phyloP scores from a whole-genome alignment of 2,113 vertebrate genomes.

The Malurus cyaneus region DNA sequence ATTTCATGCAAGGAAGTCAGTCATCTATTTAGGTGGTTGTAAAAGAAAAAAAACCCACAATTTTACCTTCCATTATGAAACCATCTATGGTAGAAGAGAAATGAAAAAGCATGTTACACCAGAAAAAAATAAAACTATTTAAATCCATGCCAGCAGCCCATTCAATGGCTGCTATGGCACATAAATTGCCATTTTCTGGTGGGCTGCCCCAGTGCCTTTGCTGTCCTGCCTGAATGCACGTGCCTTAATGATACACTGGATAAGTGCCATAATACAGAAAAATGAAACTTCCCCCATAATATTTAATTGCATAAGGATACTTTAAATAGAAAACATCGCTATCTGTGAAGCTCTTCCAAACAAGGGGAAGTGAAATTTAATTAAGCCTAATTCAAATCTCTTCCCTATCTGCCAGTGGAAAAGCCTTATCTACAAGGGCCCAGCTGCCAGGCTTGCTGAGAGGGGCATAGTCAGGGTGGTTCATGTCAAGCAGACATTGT shows the following conservation, averaged over 20 bases:
- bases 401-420: neutral
- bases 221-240: neutral
- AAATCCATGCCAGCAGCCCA: neutral
- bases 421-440: constrained; percentile 27
- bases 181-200: neutral
- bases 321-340: neutral
- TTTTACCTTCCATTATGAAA: neutral
- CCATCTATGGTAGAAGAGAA: neutral
- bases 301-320: neutral
- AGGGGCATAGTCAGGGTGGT: neutral
- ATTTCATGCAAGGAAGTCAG: neutral
- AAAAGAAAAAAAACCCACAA: neutral
- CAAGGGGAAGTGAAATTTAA: constrained; percentile 11
- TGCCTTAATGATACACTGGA: neutral
- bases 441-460: neutral
- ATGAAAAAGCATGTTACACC: neutral
- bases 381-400: constrained; percentile 25
- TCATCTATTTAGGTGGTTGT: neutral
- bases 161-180: neutral
- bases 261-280: neutral
- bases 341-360: neutral
- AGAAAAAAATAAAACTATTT: neutral
- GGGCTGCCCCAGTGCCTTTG: neutral
- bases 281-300: neutral
- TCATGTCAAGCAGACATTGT: neutral